A percentile compares a stretch with the other conserved stretches of the same genome.
phyloP scores from a whole-genome alignment of 2,797 vertebrate genomes.

The Oceanodroma leucorhoa region DNA sequence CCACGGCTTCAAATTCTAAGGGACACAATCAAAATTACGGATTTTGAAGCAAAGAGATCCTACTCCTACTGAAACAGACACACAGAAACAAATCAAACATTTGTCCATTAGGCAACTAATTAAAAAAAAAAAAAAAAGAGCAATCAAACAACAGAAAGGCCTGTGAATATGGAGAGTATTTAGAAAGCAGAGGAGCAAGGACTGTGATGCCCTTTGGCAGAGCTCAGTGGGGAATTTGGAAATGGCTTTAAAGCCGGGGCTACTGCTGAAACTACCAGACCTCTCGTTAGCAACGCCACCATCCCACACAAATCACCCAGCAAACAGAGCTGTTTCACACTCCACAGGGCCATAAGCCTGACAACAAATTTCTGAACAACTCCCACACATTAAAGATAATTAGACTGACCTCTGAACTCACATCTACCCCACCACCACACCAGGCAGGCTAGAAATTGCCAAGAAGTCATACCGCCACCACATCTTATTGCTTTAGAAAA shows the following conservation, averaged over 20 bases:
- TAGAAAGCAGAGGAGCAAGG: not conserved
- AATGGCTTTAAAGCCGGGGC: not conserved
- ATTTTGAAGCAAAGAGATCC: not conserved
- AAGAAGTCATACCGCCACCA: fast-evolving
- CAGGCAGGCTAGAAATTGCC: not conserved
- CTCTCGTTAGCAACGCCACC: not conserved
- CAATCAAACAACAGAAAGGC: not conserved
- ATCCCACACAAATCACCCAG: not conserved
- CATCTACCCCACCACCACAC: not conserved
- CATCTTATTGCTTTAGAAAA: conserved; percentile 48
- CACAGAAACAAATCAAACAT: not conserved
- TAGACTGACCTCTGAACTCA: not conserved
- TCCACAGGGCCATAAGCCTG: not conserved
- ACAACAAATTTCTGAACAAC: not conserved
- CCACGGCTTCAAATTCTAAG: not conserved
- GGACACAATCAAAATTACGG: not conserved
- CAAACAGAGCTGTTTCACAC: not conserved
- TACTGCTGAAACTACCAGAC: not conserved
- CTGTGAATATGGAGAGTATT: not conserved
- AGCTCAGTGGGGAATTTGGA: not conserved
- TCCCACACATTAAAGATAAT: not conserved
- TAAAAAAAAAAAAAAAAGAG: fast-evolving
- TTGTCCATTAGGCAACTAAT: not conserved
- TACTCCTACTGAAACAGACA: not conserved
- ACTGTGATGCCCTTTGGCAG: not conserved